Conservation (phyloP, 2,888 invertebrate genomes). For the Lasiommata megera region DNA sequence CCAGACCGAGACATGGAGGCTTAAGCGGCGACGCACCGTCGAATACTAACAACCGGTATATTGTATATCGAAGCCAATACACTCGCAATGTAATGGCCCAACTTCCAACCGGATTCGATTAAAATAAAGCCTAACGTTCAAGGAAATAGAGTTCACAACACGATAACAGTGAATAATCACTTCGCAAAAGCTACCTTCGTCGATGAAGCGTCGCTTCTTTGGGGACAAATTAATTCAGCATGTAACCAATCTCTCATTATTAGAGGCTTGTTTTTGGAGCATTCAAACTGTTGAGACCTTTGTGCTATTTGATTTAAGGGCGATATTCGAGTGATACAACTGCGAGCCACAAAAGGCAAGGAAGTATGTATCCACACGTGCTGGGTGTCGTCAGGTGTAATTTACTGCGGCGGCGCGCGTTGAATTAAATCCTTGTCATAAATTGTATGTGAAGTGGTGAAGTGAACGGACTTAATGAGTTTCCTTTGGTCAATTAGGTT, state of each 20-base stretch:
- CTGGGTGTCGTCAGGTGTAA: constrained; percentile 42
- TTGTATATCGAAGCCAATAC: constrained; percentile 22
- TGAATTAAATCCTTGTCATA: constrained; percentile 43
- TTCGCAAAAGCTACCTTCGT: constrained; percentile 7
- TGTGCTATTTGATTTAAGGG: constrained; percentile 29
- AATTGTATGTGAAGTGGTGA: constrained; percentile 37
- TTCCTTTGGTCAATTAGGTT: constrained; percentile 33
- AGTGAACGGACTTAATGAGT: constrained; percentile 32
- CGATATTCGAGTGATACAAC: constrained; percentile 27
- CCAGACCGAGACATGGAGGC: constrained; percentile 24
- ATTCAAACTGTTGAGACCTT: constrained; percentile 23
- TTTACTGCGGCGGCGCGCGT: constrained; percentile 40
- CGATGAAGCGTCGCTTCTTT: constrained; percentile 21
- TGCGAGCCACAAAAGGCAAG: constrained; percentile 27
- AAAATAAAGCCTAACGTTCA: background rate
- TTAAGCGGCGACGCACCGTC: constrained; percentile 25
- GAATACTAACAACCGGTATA: constrained; percentile 32
- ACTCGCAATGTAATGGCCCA: constrained; percentile 9
- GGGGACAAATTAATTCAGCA: constrained; percentile 43
- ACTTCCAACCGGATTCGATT: background rate
- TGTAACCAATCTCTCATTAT: constrained; percentile 46
- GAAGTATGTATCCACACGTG: constrained; percentile 35
- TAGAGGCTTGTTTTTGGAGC: constrained; percentile 34
- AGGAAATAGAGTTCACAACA: constrained; percentile 17
- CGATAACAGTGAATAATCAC: constrained; percentile 3